phyloP scores from a whole-genome alignment of 1,140 invertebrate species.

The Drosophila arizonae region DNA sequence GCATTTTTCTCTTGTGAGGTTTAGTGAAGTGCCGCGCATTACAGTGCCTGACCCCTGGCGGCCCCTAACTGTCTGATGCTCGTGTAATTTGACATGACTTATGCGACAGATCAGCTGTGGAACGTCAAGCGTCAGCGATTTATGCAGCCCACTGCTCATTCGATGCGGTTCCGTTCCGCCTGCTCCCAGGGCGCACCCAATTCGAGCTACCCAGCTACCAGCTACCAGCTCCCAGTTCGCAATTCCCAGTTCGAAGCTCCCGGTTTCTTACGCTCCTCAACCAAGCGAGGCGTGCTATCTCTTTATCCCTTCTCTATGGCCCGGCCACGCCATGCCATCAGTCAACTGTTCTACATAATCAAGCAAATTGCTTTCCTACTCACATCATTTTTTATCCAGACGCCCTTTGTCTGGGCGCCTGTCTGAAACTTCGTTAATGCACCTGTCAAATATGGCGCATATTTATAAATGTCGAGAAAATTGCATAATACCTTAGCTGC shows the following conservation, averaged over 20 bases:
- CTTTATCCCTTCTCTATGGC: too few species aligned
- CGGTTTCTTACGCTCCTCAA: background rate
- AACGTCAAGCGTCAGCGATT: slow-evolving; percentile 78
- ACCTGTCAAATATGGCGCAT: slow-evolving; percentile 71
- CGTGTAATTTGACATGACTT: slow-evolving; percentile 75
- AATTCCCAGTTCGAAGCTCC: too few species aligned
- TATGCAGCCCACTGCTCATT: slow-evolving; percentile 37
- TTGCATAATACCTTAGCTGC: slow-evolving; percentile 69
- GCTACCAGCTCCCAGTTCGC: too few species aligned
- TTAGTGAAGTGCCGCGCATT: slow-evolving; percentile 2
- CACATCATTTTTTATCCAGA: slow-evolving; percentile 76
- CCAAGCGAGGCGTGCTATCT: background rate
- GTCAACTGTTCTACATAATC: slow-evolving; percentile 72
- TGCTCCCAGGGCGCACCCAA: slow-evolving; percentile 1
- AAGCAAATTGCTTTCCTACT: slow-evolving; percentile 79
- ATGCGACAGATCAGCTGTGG: slow-evolving; percentile 78
- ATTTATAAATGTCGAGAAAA: slow-evolving; percentile 66
- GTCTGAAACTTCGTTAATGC: slow-evolving; percentile 76
- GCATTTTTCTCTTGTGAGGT: background rate
- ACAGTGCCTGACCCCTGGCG: background rate
- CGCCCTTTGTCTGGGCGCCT: slow-evolving; percentile 16
- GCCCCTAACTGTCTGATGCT: slow-evolving; percentile 14
- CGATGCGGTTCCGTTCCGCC: slow-evolving; percentile 11
- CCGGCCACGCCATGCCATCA: slow-evolving; percentile 4
- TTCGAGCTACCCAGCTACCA: background rate